Evolutionary conservation across 2,113 vertebrate genomes (phyloP).

Genomic region (Saimiri boliviensis): DNA sequence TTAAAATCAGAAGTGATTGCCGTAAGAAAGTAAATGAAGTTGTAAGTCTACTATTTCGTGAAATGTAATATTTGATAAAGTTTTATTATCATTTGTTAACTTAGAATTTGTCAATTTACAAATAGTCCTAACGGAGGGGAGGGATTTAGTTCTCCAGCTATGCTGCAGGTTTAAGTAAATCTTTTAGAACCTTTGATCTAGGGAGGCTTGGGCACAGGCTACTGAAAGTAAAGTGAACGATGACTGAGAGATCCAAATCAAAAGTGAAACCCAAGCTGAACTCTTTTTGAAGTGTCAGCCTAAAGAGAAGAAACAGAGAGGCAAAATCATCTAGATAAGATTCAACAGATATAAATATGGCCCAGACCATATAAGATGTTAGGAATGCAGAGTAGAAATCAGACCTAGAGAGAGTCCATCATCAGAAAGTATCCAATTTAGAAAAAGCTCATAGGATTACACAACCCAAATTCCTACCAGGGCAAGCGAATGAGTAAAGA

Average conservation of each 20-base stretch:
- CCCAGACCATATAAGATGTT: background rate
- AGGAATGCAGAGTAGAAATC: background rate
- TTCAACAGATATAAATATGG: background rate
- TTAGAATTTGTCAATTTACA: background rate
- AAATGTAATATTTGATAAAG: background rate
- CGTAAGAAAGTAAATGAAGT: background rate
- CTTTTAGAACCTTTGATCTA: background rate
- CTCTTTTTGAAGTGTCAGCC: background rate
- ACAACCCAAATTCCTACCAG: background rate
- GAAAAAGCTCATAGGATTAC: background rate
- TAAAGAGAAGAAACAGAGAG: background rate
- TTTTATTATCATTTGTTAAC: background rate
- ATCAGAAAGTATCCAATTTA: background rate
- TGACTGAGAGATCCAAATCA: background rate
- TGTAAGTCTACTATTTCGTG: background rate
- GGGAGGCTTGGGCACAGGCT: background rate
- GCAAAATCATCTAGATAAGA: background rate
- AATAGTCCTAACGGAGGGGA: background rate
- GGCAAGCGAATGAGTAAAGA: background rate
- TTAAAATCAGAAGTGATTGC: background rate
- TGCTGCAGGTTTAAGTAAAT: background rate
- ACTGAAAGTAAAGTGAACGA: background rate
- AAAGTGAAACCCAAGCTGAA: background rate
- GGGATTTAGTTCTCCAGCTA: background rate
- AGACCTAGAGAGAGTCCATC: background rate